Evolutionary conservation across 2,113 vertebrate genomes (phyloP), one percentile per base, ranked within the genome.

Genomic region (Bagarius yarrelli): DNA sequence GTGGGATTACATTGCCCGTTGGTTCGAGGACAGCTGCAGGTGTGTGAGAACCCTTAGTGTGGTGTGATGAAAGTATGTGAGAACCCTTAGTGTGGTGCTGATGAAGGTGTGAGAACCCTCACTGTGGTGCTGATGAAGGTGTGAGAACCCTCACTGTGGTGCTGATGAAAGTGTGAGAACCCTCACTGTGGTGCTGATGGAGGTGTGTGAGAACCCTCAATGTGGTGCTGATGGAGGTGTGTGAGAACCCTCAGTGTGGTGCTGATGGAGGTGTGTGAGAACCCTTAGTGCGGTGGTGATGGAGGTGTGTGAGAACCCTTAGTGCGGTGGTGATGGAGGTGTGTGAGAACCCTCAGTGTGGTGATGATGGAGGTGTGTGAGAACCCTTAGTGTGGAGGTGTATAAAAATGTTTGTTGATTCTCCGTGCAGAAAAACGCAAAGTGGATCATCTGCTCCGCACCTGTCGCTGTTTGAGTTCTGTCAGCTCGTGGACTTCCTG

Each of bases 11-110:
- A 95, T 99, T 83, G 96, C 97, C 79, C 93, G 95, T 74, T 98
- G 96, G 96, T 99, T 99, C 91, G 97, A 99, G 92, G 97, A 99
- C 85, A 98, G 96, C 88, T 99, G 96, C 94, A 96, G 98, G 98
- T 99, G 88, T 57, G 91, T 91, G 44, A 27, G 4, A 27, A 44
- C 15, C 3, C 2, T 19, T 36, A 47, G 44, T 47, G 9, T 47
- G 44, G 11, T 6, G 11, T 6, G 6, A 40, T 47, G 44, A 11
- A 8, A 8, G 5, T 47, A 8, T 5, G 44, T 11, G 44, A 47
- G 44, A 3, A 8, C 36, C 36, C 36, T 8, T 8, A 40, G 36
- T 40, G 36, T 40, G 36, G 36, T 40, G 36, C 8, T 47, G 44
- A 47, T 47, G 44, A 8, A 47, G 44, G 44, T 47, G 44, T 47